These are phyloP conservation scores for Endotricha flammealis DNA, from an alignment of 2,888 invertebrate genomes.

Conservation along the genomic window DNA sequence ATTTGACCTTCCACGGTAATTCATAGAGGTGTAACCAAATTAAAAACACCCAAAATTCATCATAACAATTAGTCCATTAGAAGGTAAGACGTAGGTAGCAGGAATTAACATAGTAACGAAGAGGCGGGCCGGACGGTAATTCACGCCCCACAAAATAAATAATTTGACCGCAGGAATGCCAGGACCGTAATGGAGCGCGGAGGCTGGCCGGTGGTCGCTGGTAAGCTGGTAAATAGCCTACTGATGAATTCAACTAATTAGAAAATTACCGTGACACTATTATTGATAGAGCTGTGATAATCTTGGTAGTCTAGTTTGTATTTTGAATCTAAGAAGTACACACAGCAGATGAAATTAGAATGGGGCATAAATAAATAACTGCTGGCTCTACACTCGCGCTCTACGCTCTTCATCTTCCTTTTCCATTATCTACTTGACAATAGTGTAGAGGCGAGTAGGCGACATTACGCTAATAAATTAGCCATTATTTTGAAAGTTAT, in stretches of 20 bases:
- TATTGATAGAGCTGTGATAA: too few species aligned
- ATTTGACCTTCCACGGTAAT: not conserved
- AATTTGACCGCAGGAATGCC: slow-evolving; percentile 60
- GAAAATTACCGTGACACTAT: too few species aligned
- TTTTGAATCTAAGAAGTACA: too few species aligned
- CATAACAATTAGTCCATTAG: slow-evolving; percentile 24
- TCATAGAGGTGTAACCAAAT: slow-evolving; percentile 10
- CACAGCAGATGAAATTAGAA: too few species aligned
- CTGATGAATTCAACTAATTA: not conserved
- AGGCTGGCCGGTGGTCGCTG: slow-evolving; percentile 1
- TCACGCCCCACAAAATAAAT: slow-evolving; percentile 75
- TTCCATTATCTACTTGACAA: too few species aligned
- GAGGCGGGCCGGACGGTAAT: slow-evolving; percentile 66
- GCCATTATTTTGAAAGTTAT: too few species aligned
- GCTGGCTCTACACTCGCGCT: too few species aligned
- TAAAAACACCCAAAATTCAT: slow-evolving; percentile 18
- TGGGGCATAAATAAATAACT: too few species aligned
- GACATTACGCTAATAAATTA: too few species aligned
- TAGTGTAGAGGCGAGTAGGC: too few species aligned
- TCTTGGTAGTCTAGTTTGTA: too few species aligned
- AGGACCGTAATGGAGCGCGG: slow-evolving; percentile 42
- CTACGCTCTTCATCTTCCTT: too few species aligned
- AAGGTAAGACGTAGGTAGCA: slow-evolving; percentile 44
- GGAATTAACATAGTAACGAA: slow-evolving; percentile 74
- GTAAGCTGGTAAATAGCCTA: not conserved